Evolutionary conservation across 2,797 vertebrate genomes (phyloP).

Genomic region (Pseudochirops corinnae): DNA sequence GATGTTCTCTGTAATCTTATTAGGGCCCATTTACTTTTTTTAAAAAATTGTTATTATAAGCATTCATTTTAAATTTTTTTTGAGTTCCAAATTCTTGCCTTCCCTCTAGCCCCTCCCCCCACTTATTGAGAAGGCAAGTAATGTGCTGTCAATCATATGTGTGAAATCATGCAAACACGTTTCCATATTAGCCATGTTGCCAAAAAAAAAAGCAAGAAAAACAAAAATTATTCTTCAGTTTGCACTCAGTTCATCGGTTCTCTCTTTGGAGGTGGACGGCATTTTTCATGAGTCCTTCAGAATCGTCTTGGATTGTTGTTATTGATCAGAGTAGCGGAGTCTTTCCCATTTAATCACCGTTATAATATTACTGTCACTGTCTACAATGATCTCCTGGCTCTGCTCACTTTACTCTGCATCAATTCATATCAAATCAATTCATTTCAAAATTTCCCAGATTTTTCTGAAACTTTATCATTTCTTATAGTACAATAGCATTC

Average conservation of each 20-base stretch:
- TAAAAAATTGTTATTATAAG: background rate
- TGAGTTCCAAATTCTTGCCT: background rate
- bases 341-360: background rate
- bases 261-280: background rate
- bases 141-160: background rate
- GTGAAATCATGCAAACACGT: background rate
- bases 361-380: background rate
- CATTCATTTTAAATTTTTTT: background rate
- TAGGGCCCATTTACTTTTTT: background rate
- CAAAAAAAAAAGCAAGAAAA: background rate
- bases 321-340: background rate
- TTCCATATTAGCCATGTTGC: background rate
- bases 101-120: background rate
- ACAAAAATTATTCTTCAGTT: background rate
- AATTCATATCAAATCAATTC: background rate
- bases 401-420: background rate
- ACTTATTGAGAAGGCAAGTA: background rate
- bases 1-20: background rate
- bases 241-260: background rate
- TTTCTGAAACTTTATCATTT: background rate
- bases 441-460: background rate
- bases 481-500: background rate
- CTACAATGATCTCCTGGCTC: background rate
- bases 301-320: background rate
- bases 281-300: background rate